Evolutionary conservation across 2,888 invertebrate genomes (phyloP).

Genomic region (Camponotus fellah): DNA sequence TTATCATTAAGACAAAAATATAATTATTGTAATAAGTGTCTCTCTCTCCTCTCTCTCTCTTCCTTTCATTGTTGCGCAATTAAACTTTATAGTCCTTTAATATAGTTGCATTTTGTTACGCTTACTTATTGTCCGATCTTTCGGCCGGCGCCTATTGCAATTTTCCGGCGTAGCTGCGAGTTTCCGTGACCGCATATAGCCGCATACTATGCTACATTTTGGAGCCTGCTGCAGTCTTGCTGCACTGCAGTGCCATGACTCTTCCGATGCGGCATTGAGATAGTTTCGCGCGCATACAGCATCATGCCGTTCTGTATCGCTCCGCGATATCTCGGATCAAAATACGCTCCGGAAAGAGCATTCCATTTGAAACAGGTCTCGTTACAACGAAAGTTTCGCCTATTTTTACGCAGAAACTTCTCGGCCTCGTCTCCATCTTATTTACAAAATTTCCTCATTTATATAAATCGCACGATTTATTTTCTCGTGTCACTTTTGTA

Average conservation of each 20-base stretch:
- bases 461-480: neutral
- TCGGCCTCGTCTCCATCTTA: neutral
- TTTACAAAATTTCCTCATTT: neutral
- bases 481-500: neutral
- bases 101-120: neutral
- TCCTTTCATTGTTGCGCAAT: neutral
- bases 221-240: constrained; percentile 74
- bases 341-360: constrained; percentile 23
- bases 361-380: neutral
- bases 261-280: constrained; percentile 74
- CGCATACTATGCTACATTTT: constrained; percentile 59
- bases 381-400: neutral
- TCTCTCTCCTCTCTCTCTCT: no score
- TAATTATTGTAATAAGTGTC: constrained; percentile 7
- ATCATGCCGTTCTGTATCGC: constrained; percentile 42
- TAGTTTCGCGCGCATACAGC: constrained; percentile 55
- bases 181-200: constrained; percentile 14
- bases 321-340: constrained; percentile 17
- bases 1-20: constrained; percentile 16
- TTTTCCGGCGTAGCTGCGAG: constrained; percentile 28
- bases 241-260: constrained; percentile 80
- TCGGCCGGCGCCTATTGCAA: constrained; percentile 4
- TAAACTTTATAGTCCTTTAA: neutral
- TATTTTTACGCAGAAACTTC: neutral
- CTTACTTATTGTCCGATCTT: constrained; percentile 1